Evolutionary conservation across 2,888 invertebrate genomes (phyloP).

Genomic region (Hyposoter didymator): DNA sequence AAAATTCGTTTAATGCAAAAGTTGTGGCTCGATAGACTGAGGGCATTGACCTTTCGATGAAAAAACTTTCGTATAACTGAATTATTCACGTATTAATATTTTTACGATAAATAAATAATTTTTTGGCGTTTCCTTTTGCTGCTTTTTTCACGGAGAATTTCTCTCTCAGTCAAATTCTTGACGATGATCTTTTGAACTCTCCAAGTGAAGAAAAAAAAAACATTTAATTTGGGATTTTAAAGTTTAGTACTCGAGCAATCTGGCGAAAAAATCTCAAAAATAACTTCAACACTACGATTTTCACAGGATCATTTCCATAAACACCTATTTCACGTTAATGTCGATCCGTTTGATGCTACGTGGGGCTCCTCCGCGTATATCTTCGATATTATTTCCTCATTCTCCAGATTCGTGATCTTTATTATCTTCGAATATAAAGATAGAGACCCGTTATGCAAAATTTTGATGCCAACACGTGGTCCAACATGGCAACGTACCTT

Average conservation of each 20-base stretch:
- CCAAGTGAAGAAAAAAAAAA: background rate
- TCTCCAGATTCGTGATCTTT: conserved; percentile 16
- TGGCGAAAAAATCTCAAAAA: background rate
- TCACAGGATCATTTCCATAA: conserved; percentile 25
- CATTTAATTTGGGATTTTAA: conserved; percentile 1
- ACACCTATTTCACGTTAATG: conserved; percentile 7
- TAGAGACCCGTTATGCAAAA: conserved; percentile 22
- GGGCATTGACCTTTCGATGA: background rate
- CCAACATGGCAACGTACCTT: background rate
- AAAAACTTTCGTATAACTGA: background rate
- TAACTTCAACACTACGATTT: conserved; percentile 18
- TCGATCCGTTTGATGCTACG: background rate
- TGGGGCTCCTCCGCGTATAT: background rate
- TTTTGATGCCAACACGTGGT: conserved; percentile 8
- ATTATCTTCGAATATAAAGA: conserved; percentile 29
- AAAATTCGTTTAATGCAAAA: background rate
- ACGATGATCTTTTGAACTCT: background rate
- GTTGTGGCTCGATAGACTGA: background rate
- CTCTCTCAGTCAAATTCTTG: background rate
- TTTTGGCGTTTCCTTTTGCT: background rate
- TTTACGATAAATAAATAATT: background rate
- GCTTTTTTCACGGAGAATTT: background rate
- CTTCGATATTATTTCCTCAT: conserved; percentile 16
- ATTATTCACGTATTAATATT: background rate
- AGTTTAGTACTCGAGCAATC: background rate